Conservation (phyloP, 1,140 invertebrate genomes). For the Psix sp. region DNA sequence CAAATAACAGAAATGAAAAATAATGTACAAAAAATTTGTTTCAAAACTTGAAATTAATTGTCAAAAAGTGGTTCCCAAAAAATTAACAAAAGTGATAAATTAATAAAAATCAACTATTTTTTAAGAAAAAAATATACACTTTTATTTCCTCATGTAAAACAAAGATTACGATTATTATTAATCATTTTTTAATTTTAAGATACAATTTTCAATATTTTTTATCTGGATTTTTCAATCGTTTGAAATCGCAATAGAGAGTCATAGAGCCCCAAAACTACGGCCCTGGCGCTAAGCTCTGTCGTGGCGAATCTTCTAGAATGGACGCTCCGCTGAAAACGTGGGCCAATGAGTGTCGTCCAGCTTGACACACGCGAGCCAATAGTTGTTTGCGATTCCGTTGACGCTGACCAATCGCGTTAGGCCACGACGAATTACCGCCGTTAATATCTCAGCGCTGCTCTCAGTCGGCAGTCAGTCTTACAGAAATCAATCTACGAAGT, state of each 20-base stretch:
- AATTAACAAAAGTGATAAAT: too few species aligned
- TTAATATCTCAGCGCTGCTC: conserved; percentile 74
- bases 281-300: conserved; percentile 31
- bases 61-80: too few species aligned
- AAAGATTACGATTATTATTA: too few species aligned
- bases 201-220: too few species aligned
- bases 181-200: too few species aligned
- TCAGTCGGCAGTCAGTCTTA: conserved; percentile 70
- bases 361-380: conserved; percentile 69
- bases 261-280: not conserved
- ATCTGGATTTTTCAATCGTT: conserved; percentile 1
- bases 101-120: too few species aligned
- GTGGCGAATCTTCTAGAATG: conserved; percentile 64
- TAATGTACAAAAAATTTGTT: too few species aligned
- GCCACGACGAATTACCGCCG: conserved; percentile 77
- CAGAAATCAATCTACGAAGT: conserved; percentile 50
- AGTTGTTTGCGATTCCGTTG: conserved; percentile 60
- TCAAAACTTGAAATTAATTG: too few species aligned
- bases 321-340: conserved; percentile 70
- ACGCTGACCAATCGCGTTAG: conserved; percentile 72
- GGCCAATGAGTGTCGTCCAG: conserved; percentile 78
- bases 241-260: not conserved
- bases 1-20: not conserved
- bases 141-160: too few species aligned
- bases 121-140: too few species aligned